A percentile compares a stretch with the other conserved stretches of the same genome.
These are phyloP conservation scores for Prolemur simus DNA, from an alignment of 2,113 vertebrate genomes.

Conservation along the genomic window DNA sequence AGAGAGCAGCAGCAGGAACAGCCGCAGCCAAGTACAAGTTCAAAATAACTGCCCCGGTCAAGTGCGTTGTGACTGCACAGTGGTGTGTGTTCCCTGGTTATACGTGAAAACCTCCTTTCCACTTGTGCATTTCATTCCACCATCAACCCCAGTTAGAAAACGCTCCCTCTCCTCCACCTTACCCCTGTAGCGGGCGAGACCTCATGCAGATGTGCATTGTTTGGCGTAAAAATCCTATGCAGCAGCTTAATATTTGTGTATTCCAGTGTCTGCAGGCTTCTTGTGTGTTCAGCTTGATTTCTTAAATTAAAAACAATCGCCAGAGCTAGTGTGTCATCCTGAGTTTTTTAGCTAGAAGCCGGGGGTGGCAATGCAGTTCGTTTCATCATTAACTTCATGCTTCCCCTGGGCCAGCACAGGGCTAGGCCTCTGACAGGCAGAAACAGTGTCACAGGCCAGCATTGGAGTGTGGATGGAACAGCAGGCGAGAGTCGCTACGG, in stretches of 20 bases:
- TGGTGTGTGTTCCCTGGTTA: background rate
- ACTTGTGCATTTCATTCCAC: accelerated
- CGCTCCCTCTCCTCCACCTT: background rate
- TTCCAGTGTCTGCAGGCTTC: slow-evolving; percentile 9
- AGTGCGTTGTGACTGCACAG: background rate
- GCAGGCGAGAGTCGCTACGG: background rate
- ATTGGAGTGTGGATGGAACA: background rate
- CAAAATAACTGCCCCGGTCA: background rate
- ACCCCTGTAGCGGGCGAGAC: background rate
- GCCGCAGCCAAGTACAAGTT: slow-evolving; percentile 32
- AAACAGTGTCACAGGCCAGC: background rate
- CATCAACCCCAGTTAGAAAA: background rate
- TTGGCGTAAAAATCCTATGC: background rate
- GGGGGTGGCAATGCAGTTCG: background rate
- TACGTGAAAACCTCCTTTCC: background rate
- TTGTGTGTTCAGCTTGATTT: background rate
- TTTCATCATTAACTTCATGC: background rate
- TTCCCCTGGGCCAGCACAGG: background rate
- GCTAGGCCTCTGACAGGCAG: background rate
- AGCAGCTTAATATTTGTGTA: background rate
- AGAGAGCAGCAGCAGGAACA: background rate
- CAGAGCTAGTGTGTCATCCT: background rate
- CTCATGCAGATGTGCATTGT: background rate
- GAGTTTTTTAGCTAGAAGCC: background rate
- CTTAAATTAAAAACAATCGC: slow-evolving; percentile 57